Conservation (phyloP, 2,113 vertebrate genomes). For the Chrysochloris asiatica region DNA sequence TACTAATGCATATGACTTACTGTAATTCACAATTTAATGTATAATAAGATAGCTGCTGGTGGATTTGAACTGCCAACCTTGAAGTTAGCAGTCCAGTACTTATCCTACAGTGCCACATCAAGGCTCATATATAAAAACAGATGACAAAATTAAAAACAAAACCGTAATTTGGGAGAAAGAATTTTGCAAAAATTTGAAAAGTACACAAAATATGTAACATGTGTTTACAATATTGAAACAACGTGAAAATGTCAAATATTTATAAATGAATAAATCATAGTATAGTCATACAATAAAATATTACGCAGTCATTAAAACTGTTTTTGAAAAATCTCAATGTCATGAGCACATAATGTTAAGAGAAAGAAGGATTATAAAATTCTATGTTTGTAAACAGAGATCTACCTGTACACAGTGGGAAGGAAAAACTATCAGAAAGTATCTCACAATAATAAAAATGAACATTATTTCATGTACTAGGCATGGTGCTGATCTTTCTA, state of each 20-base stretch:
- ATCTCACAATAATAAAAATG: neutral
- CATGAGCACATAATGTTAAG: neutral
- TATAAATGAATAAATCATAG: constrained; percentile 5
- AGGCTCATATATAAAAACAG: constrained; percentile 6
- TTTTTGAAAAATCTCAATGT: neutral
- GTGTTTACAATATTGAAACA: constrained; percentile 18
- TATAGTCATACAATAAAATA: neutral
- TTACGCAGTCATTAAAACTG: neutral
- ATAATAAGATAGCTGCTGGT: too few relatives aligned
- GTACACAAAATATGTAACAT: neutral
- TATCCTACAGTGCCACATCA: too few relatives aligned
- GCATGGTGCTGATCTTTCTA: neutral
- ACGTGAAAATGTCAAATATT: neutral
- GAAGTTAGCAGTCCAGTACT: too few relatives aligned
- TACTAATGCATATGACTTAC: neutral
- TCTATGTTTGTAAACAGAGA: neutral
- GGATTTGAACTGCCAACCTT: too few relatives aligned
- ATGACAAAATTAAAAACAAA: constrained; percentile 37
- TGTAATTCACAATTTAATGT: constrained; percentile 18
- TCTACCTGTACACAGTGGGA: neutral
- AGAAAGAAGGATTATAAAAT: constrained; percentile 20
- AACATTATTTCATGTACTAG: neutral
- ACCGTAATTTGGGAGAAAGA: neutral
- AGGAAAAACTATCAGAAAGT: neutral
- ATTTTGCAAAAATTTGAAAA: constrained; percentile 28